Evolutionary conservation across 2,888 invertebrate genomes (phyloP).

Genomic region (Lydus trimaculatus): DNA sequence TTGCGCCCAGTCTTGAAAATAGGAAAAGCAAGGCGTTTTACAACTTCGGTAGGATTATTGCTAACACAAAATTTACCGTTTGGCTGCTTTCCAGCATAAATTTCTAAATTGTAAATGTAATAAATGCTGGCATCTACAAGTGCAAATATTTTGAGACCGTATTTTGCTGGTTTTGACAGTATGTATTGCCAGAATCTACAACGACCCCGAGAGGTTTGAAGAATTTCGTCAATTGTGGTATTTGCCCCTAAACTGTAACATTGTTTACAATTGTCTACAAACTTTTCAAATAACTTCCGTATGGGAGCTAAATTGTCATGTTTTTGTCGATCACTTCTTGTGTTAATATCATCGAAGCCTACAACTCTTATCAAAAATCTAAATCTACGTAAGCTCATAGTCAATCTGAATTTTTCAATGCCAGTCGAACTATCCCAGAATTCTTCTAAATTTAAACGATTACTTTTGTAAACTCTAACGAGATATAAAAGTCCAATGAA

Average conservation of each 20-base stretch:
- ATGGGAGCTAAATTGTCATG: conserved; percentile 9
- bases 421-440: too few relatives aligned
- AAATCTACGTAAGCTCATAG: conserved; percentile 5
- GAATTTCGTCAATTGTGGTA: conserved; percentile 11
- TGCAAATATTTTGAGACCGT: conserved; percentile 12
- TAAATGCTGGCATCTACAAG: conserved; percentile 4
- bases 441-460: too few relatives aligned
- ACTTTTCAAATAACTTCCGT: conserved; percentile 8
- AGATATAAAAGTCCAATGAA: too few relatives aligned
- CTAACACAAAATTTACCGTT: too few relatives aligned
- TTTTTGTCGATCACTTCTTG: neutral
- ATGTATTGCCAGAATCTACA: conserved; percentile 11
- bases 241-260: too few relatives aligned
- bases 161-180: neutral
- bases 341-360: conserved; percentile 9
- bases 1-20: too few relatives aligned
- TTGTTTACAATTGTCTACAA: conserved; percentile 8
- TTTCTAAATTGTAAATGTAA: conserved; percentile 6
- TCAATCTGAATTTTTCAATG: too few relatives aligned
- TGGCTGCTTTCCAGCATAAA: conserved; percentile 13
- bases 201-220: conserved; percentile 7
- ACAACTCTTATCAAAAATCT: neutral
- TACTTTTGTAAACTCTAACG: too few relatives aligned
- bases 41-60: too few relatives aligned
- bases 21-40: too few relatives aligned